Evolutionary conservation across 1,140 invertebrate genomes (phyloP).

Genomic region (Temnothorax nylanderi): DNA sequence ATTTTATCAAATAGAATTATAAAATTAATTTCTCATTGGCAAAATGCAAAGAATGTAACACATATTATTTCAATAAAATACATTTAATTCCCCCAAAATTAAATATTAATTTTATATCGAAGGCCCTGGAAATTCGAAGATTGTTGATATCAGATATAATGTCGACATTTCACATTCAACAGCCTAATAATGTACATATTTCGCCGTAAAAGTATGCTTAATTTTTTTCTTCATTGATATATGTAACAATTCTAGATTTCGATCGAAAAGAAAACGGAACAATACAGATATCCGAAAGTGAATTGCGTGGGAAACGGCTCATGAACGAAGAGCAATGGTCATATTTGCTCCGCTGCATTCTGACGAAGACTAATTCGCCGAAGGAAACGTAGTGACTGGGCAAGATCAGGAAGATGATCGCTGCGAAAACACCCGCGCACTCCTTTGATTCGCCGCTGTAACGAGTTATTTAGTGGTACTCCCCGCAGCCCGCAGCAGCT

Average conservation of each 20-base stretch:
- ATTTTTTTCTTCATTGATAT: not conserved
- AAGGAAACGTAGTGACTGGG: conserved; percentile 50
- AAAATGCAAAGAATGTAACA: conserved; percentile 33
- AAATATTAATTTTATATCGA: conserved; percentile 26
- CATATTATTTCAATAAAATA: conserved; percentile 39
- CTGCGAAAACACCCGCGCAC: conserved; percentile 51
- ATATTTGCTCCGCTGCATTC: conserved; percentile 26
- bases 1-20: conserved; percentile 33
- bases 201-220: not conserved
- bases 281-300: not conserved
- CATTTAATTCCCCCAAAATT: conserved; percentile 41
- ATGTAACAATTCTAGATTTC: not conserved
- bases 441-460: conserved; percentile 58
- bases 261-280: not conserved
- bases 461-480: conserved; percentile 59
- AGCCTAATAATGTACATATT: not conserved
- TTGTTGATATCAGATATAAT: not conserved
- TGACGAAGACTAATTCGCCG: conserved; percentile 47
- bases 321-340: conserved; percentile 7
- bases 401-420: conserved; percentile 50
- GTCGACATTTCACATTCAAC: not conserved
- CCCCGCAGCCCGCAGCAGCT: conserved; percentile 51
- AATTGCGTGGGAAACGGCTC: conserved; percentile 18
- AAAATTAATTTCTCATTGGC: conserved; percentile 46
- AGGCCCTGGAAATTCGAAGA: not conserved